Percentiles rank a stretch among this genome's conserved stretches.
Evolutionary conservation across 2,888 invertebrate species (phyloP).

Genomic region (Aphidoletes aphidimyza): DNA sequence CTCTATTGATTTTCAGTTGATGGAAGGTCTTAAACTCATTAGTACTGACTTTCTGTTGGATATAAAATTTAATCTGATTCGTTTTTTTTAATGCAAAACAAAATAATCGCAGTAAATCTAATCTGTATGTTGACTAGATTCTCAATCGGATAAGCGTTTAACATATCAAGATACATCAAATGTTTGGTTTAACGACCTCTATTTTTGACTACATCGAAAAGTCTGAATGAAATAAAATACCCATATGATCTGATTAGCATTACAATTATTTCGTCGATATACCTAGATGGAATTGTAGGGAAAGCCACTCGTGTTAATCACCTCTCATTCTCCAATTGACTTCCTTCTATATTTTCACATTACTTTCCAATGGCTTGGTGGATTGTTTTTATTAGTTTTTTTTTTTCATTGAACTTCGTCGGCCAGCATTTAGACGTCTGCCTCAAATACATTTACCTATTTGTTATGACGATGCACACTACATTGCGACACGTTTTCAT

Average conservation of each 20-base stretch:
- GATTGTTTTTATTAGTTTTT: background rate
- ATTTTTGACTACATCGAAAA: background rate
- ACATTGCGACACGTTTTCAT: background rate
- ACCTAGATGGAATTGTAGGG: background rate
- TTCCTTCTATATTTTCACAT: background rate
- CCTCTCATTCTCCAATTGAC: too few species aligned
- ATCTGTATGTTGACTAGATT: background rate
- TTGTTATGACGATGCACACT: background rate
- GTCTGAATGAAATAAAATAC: background rate
- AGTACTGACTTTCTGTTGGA: too few species aligned
- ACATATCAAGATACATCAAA: background rate
- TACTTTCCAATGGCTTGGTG: background rate
- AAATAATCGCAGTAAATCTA: too few species aligned
- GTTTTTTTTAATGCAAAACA: too few species aligned
- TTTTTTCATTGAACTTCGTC: background rate
- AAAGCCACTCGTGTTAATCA: background rate
- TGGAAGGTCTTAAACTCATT: too few species aligned
- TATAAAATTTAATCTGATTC: too few species aligned
- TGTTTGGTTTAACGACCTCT: background rate
- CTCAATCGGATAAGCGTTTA: background rate
- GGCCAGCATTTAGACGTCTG: background rate
- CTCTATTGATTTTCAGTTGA: too few species aligned
- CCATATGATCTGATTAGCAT: background rate
- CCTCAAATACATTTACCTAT: background rate
- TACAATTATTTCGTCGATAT: slow-evolving; percentile 36